Evolutionary conservation across 2,888 invertebrate species (phyloP).

Genomic region (Galeruca laticollis): DNA sequence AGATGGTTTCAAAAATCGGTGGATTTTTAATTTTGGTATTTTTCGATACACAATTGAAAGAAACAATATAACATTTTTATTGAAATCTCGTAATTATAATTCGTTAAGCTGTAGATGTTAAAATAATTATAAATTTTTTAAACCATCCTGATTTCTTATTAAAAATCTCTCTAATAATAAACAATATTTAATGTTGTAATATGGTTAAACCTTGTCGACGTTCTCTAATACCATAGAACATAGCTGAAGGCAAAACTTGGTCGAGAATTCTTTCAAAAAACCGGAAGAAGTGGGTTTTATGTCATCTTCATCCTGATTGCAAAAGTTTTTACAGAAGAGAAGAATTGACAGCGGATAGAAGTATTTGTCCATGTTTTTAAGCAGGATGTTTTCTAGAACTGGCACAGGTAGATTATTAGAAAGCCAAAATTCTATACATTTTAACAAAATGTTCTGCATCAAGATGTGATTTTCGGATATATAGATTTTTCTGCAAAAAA

Average conservation of each 20-base stretch:
- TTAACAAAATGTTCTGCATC: slow-evolving; percentile 66
- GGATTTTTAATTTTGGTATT: background rate
- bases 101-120: slow-evolving; percentile 6
- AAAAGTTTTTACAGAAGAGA: slow-evolving; percentile 66
- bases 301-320: slow-evolving; percentile 50
- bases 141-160: background rate
- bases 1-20: slow-evolving; percentile 28
- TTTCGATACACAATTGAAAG: background rate
- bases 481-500: slow-evolving; percentile 54
- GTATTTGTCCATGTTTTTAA: slow-evolving; percentile 67
- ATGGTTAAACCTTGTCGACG: slow-evolving; percentile 63
- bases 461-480: slow-evolving; percentile 66
- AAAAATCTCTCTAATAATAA: slow-evolving; percentile 2
- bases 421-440: slow-evolving; percentile 67
- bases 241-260: slow-evolving; percentile 66
- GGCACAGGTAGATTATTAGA: slow-evolving; percentile 63
- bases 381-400: slow-evolving; percentile 62
- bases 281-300: slow-evolving; percentile 61
- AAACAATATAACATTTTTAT: too few species aligned
- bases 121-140: slow-evolving; percentile 16
- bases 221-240: slow-evolving; percentile 67
- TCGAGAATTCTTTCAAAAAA: slow-evolving; percentile 66
- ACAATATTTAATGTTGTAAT: slow-evolving; percentile 6
- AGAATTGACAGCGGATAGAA: slow-evolving; percentile 66
- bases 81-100: too few species aligned